Percentiles rank a stretch among this genome's conserved stretches.
Evolutionary conservation across 2,888 invertebrate genomes (phyloP).

Genomic region (Brachypalpus laphriformis): DNA sequence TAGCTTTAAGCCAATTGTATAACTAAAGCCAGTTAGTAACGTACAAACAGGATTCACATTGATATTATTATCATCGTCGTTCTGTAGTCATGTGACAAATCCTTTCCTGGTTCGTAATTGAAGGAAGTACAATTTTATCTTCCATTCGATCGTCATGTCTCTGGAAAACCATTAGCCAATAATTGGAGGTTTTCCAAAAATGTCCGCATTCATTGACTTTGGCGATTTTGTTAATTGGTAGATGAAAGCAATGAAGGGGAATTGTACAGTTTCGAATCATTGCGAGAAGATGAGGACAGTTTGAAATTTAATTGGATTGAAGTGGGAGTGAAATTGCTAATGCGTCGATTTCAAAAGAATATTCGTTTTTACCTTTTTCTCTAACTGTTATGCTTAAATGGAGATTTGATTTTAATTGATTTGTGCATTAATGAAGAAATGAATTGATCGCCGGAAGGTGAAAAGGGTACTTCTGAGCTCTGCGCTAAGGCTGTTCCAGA

Average conservation of each 20-base stretch:
- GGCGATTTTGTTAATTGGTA: constrained; percentile 58
- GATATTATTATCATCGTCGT: constrained; percentile 20
- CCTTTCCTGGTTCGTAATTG: constrained; percentile 28
- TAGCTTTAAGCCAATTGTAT: constrained; percentile 26
- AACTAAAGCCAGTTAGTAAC: constrained; percentile 11
- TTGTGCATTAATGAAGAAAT: constrained; percentile 29
- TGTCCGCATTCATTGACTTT: constrained; percentile 36
- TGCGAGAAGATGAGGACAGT: constrained; percentile 24
- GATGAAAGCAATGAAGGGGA: constrained; percentile 10
- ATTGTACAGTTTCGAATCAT: neutral
- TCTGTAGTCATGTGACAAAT: constrained; percentile 35
- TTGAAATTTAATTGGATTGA: constrained; percentile 62
- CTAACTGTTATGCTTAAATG: neutral
- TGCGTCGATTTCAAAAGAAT: constrained; percentile 42
- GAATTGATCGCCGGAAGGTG: constrained; percentile 25
- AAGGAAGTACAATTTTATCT: constrained; percentile 39
- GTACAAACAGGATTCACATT: constrained; percentile 1
- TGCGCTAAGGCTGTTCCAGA: neutral
- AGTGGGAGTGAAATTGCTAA: constrained; percentile 46
- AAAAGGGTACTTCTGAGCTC: neutral
- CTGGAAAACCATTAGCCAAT: constrained; percentile 31
- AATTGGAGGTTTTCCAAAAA: constrained; percentile 64
- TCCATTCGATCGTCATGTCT: constrained; percentile 7
- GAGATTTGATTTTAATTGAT: constrained; percentile 53
- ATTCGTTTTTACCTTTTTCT: constrained; percentile 7